These are phyloP conservation scores for Chirona hameri DNA, from an alignment of 2,888 invertebrate genomes.

Conservation along the genomic window DNA sequence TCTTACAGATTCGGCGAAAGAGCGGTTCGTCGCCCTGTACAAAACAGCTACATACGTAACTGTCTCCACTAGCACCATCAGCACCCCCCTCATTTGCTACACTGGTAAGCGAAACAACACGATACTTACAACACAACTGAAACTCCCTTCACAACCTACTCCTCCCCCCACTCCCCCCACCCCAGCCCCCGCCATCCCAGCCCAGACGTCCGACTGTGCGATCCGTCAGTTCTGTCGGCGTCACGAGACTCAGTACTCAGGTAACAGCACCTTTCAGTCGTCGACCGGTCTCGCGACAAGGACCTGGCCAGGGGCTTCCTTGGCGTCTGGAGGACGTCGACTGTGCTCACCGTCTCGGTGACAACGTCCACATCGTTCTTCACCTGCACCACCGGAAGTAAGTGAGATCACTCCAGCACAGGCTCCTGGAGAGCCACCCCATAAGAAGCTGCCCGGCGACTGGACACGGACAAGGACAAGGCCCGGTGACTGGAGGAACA, in stretches of 20 bases:
- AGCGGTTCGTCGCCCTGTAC: slow-evolving; percentile 11
- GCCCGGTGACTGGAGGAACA: too few relatives aligned
- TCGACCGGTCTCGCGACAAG: neutral
- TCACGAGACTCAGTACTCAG: neutral
- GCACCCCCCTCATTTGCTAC: neutral
- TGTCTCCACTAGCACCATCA: neutral
- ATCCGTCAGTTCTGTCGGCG: too few relatives aligned
- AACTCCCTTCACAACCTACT: neutral
- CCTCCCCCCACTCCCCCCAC: neutral
- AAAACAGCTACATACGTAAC: neutral
- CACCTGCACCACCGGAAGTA: neutral
- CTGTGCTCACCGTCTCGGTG: neutral
- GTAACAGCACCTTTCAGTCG: neutral
- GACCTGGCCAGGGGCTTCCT: neutral
- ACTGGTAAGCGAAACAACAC: neutral
- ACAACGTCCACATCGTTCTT: neutral
- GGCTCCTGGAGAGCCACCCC: too few relatives aligned
- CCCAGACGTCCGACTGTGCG: too few relatives aligned
- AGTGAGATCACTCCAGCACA: neutral
- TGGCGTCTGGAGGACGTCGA: neutral
- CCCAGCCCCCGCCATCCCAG: neutral
- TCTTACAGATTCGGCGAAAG: slow-evolving; percentile 1
- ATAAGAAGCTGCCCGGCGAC: too few relatives aligned
- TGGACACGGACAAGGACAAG: too few relatives aligned
- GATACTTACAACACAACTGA: neutral